A percentile compares a stretch with the other conserved stretches of the same genome.
Evolutionary conservation across 2,113 vertebrate genomes (phyloP).

Genomic region (Typhlomys cinereus): DNA sequence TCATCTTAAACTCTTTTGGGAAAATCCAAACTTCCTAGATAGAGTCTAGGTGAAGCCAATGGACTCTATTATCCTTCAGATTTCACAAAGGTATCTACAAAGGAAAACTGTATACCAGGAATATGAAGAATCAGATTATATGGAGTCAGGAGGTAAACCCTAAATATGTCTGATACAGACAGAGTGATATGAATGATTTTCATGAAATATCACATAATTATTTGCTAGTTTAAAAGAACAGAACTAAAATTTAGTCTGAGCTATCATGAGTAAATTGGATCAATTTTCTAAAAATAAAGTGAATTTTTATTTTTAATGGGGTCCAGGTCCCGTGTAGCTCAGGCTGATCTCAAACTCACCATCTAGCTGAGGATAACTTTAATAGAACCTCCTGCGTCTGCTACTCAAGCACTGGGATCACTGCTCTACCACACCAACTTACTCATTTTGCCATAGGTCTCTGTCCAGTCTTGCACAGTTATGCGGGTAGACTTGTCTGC

Average conservation of each 20-base stretch:
- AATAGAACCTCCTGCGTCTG: conserved; percentile 4
- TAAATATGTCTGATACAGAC: neutral
- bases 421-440: no score
- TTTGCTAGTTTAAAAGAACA: neutral
- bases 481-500: no score
- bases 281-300: conserved; percentile 20
- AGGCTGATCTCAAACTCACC: neutral
- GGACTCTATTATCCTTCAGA: neutral
- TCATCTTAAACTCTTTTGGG: neutral
- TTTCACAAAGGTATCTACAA: neutral
- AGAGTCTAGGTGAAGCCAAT: neutral
- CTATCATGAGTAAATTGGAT: conserved; percentile 38
- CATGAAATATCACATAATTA: neutral
- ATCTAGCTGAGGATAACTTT: neutral
- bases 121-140: neutral
- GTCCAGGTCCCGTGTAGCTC: neutral
- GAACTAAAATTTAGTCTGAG: conserved; percentile 25
- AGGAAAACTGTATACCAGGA: neutral
- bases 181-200: conserved; percentile 26
- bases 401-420: no score
- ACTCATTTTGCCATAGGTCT: no score
- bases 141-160: neutral
- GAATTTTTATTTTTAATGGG: neutral
- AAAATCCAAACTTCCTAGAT: no score
- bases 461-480: no score